Base-by-base conservation (phyloP, 2,888 invertebrate genomes). In the Diachrysia chrysitis region DNA sequence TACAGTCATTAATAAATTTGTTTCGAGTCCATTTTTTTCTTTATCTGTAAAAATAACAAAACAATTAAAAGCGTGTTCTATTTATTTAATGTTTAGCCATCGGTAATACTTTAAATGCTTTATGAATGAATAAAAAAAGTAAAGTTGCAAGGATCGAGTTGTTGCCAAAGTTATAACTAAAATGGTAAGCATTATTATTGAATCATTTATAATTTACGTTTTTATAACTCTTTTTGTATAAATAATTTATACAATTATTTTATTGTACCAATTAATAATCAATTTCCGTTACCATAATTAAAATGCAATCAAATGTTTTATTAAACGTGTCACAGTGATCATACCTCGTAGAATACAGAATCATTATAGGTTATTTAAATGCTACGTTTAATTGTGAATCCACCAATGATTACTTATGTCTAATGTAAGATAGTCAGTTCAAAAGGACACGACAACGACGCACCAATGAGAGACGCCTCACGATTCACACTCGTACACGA, bases 381-480 rank as follows among this genome's bases (percentile, higher is more conserved):
- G 64, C 64, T 61, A 62, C 71, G 65, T 70, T 81, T 79, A 82
- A 83, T 83, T 83, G 82, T 68, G 51, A 68, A 71, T 75, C 77
- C 74, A 77, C 82, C 82, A 82, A 82, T 82, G 77, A 83, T 82
- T 71, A 82, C 77, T 63, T 69, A 62, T 72, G 60, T 81, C 73
- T 83, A 83, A 81, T 77, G 66, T 57, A 69, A 70, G 61, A 79
- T 75, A 69, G 71, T 72, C 58, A 79, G 53, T 73, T 75, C 66
- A 66, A 83, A 82, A 82, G 81, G 83, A 83, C 83, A 83, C 70
- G 56, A 54, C 12, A 25, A 42, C 51, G 60, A 62, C 53, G 67
- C 67, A 61, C 82, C 82, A 82, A 82, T 82, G 57, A 59, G 60
- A 70, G 55, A 58, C 48, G 62, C 19, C 66, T 66, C 61, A 53